These are phyloP conservation scores for Phyllostomus discolor DNA, from an alignment of 2,113 vertebrate species.

Conservation along the genomic window DNA sequence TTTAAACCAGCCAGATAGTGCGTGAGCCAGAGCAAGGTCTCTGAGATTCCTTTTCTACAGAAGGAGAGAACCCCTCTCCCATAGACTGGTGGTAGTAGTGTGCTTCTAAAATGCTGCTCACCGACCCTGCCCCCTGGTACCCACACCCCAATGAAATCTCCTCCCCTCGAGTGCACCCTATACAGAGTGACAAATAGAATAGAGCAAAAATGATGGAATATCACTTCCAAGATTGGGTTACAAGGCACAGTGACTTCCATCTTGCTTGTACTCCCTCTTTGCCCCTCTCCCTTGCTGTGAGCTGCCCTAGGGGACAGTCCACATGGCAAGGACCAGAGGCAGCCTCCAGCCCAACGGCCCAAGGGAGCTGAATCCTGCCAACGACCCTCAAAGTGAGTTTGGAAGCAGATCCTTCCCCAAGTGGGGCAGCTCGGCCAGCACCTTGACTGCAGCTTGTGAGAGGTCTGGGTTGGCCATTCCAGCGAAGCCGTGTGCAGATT, in stretches of 20 bases:
- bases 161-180: neutral
- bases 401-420: neutral
- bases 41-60: neutral
- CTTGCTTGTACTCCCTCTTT: neutral
- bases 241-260: neutral
- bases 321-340: neutral
- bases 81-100: neutral
- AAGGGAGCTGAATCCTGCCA: neutral
- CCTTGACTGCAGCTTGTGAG: neutral
- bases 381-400: neutral
- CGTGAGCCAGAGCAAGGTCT: neutral
- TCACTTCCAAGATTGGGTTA: neutral
- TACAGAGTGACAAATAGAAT: neutral
- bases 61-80: neutral
- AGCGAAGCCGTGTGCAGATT: neutral
- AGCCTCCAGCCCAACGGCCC: neutral
- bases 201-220: neutral
- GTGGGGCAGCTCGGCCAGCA: accelerated
- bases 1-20: neutral
- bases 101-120: neutral
- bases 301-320: neutral
- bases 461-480: neutral
- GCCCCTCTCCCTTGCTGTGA: neutral
- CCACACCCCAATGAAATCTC: accelerated
- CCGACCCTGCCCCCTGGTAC: neutral